Evolutionary conservation across 2,797 vertebrate species (phyloP).

Genomic region (Momotus momota): DNA sequence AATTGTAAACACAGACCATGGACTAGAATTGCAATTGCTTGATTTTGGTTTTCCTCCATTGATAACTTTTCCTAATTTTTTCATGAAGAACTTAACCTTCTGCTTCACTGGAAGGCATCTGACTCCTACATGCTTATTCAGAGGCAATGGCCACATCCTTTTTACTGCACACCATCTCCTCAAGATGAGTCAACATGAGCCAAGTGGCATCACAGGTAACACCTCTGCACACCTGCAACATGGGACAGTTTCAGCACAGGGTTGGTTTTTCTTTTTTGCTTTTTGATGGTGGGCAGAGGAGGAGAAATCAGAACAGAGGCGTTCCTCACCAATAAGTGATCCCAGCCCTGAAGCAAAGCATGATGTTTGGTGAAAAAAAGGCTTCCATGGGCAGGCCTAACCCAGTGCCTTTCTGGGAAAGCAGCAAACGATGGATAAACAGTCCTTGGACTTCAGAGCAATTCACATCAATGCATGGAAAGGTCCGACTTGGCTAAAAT

Average conservation of each 20-base stretch:
- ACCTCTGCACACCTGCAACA: neutral
- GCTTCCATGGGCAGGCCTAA: neutral
- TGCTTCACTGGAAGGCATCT: neutral
- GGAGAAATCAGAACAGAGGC: neutral
- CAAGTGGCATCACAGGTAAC: neutral
- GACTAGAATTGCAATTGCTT: neutral
- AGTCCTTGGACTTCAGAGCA: neutral
- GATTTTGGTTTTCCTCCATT: neutral
- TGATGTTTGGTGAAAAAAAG: neutral
- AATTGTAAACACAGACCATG: neutral
- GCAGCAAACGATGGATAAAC: neutral
- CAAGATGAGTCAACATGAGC: neutral
- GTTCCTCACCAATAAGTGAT: neutral
- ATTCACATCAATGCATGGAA: accelerated
- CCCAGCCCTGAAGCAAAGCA: neutral
- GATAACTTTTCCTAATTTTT: neutral
- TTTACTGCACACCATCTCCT: neutral
- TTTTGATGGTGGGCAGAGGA: neutral
- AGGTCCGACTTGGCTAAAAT: neutral
- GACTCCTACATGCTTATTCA: neutral
- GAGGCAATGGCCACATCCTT: neutral
- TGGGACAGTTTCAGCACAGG: accelerated
- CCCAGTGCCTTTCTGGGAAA: neutral
- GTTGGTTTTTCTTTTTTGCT: neutral
- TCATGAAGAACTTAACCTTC: neutral